Evolutionary conservation across 2,113 vertebrate species (phyloP).

Genomic region (Panthera uncia): DNA sequence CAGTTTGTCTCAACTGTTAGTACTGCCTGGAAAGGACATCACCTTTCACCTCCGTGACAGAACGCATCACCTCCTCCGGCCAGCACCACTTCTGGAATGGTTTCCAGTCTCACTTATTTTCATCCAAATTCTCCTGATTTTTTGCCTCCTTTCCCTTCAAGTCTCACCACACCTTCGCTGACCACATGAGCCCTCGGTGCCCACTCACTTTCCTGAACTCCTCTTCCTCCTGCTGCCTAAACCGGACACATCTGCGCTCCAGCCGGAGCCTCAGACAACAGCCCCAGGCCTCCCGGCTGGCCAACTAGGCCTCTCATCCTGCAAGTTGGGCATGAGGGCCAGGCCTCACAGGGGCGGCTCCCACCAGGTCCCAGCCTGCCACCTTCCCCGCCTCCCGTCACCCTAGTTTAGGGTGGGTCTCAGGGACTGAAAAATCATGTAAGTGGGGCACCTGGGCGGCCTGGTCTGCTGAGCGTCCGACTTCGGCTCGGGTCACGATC

Average conservation of each 20-base stretch:
- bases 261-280: not conserved
- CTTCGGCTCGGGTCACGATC: too few relatives aligned
- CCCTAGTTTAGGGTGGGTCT: not conserved
- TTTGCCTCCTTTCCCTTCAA: not conserved
- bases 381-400: not conserved
- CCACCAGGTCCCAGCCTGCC: too few relatives aligned
- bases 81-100: not conserved
- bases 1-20: not conserved
- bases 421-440: not conserved
- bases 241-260: not conserved
- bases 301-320: not conserved
- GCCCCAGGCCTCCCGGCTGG: not conserved
- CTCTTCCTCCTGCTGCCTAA: not conserved
- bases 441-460: too few relatives aligned
- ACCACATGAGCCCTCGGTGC: rapidly evolving
- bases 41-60: not conserved
- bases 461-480: too few relatives aligned
- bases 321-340: not conserved
- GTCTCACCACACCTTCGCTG: not conserved
- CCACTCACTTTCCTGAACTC: not conserved
- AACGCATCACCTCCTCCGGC: not conserved
- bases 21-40: not conserved
- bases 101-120: not conserved
- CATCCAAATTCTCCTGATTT: not conserved
- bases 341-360: not conserved